Conservation (phyloP, 2,888 invertebrate genomes). For the Synergus itoensis region DNA sequence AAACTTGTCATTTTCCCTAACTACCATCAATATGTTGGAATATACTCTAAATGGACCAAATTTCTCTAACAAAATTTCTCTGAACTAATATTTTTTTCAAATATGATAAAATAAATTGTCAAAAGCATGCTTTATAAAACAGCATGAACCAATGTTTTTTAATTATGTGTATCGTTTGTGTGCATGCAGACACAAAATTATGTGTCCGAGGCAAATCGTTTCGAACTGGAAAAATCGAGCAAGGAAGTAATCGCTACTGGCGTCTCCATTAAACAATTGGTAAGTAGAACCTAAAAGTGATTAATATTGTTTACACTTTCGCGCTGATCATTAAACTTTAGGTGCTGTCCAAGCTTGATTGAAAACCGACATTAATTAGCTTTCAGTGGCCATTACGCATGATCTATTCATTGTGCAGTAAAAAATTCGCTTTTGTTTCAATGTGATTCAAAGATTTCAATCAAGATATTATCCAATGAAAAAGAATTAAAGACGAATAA, state of each 20-base stretch:
- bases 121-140: constrained; percentile 42
- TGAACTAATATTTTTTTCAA: background rate
- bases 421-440: constrained; percentile 3
- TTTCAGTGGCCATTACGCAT: constrained; percentile 5
- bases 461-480: background rate
- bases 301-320: background rate
- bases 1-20: background rate
- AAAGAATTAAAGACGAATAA: background rate
- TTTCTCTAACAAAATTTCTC: background rate
- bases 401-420: background rate
- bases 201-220: constrained; percentile 75
- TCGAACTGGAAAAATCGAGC: constrained; percentile 72
- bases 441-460: background rate
- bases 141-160: constrained; percentile 47
- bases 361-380: background rate
- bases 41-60: too few species aligned
- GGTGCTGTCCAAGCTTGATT: background rate
- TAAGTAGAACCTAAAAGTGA: constrained; percentile 68
- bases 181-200: constrained; percentile 77
- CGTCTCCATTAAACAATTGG: constrained; percentile 79
- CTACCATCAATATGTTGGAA: too few species aligned
- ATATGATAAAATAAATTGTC: constrained; percentile 28
- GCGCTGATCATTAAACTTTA: background rate
- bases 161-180: constrained; percentile 62
- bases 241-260: constrained; percentile 78